Evolutionary conservation across 1,140 invertebrate genomes (phyloP).

Genomic region (Maconellicoccus hirsutus): DNA sequence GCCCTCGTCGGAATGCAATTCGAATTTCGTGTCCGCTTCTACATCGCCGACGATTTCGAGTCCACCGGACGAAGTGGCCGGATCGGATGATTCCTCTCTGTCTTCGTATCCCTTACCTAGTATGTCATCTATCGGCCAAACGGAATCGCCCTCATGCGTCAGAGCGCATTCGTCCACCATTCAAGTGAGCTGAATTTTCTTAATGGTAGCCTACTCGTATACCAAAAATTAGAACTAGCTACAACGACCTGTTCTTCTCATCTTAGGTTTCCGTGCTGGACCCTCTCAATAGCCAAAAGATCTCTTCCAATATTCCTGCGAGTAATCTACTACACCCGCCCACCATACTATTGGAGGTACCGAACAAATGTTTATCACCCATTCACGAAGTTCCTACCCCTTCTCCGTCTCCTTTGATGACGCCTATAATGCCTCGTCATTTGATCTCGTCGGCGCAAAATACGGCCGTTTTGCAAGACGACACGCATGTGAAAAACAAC

Average conservation of each 20-base stretch:
- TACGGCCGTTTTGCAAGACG: constrained; percentile 34
- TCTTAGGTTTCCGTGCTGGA: constrained; percentile 55
- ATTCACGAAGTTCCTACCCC: constrained; percentile 59
- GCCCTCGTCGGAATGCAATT: constrained; percentile 32
- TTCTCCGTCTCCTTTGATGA: constrained; percentile 49
- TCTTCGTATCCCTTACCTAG: constrained; percentile 41
- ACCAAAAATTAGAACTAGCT: too few relatives aligned
- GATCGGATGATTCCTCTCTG: constrained; percentile 47
- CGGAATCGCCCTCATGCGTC: constrained; percentile 42
- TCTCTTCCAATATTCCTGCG: constrained; percentile 34
- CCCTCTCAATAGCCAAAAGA: constrained; percentile 47
- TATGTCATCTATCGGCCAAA: constrained; percentile 38
- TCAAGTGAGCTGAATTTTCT: constrained; percentile 27
- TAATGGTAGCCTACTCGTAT: not conserved
- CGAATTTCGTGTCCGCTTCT: constrained; percentile 45
- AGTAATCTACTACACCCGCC: constrained; percentile 50
- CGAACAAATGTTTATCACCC: constrained; percentile 58
- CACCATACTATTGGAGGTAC: constrained; percentile 57
- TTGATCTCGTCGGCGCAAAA: constrained; percentile 28
- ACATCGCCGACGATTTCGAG: constrained; percentile 49
- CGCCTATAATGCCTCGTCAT: constrained; percentile 43
- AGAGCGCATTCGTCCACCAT: constrained; percentile 29
- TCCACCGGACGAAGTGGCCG: constrained; percentile 50
- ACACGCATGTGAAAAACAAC: constrained; percentile 38
- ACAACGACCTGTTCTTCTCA: constrained; percentile 8